Evolutionary conservation across 2,888 invertebrate species (phyloP), one percentile per base, ranked within the genome.

Genomic region (Augiades crinisus): DNA sequence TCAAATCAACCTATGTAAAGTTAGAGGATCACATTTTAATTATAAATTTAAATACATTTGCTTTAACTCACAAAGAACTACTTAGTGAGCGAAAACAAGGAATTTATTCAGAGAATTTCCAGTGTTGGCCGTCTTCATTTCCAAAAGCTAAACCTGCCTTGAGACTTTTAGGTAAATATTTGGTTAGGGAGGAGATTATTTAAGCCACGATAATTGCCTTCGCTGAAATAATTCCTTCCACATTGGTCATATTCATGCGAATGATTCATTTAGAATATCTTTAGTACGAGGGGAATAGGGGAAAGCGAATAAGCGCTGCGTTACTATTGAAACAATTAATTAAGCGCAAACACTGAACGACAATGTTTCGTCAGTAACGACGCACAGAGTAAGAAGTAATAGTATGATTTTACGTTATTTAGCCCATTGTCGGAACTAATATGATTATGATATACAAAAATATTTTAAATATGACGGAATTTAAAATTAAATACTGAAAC

Each of bases 251-350:
- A 53, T 55, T 46, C 10, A 27, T 60, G 56, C 53, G 47, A 59
- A 56, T 56, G 54, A 59, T 59, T 51, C 61, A 56, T 58, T 54
- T 50, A 50, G 53, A 61, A 60, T 62, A 61, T 61, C 60, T n/a
- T 59, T 51, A 54, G 59, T 56, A 54, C 14, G 57, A 55, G 55
- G 54, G 55, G 53, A 54, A 51, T 54, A 36, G 34, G 50, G 50
- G 57, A 54, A 57, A 37, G 50, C 52, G 57, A 54, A 57, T 56
- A 57, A 65, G 47, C 58, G 58, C 44, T 54, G 53, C 50, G 55
- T 58, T 61, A 49, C 56, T 59, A 58, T 57, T 68, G 66, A 63
- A 73, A 71, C 67, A 67, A 78, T 77, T 78, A 75, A 76, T 75
- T 72, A 71, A 65, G 64, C 60, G 62, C 66, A 68, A 73, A 68